These are phyloP conservation scores for Drosophila sucinea DNA, from an alignment of 1,140 invertebrate species.

Conservation along the genomic window DNA sequence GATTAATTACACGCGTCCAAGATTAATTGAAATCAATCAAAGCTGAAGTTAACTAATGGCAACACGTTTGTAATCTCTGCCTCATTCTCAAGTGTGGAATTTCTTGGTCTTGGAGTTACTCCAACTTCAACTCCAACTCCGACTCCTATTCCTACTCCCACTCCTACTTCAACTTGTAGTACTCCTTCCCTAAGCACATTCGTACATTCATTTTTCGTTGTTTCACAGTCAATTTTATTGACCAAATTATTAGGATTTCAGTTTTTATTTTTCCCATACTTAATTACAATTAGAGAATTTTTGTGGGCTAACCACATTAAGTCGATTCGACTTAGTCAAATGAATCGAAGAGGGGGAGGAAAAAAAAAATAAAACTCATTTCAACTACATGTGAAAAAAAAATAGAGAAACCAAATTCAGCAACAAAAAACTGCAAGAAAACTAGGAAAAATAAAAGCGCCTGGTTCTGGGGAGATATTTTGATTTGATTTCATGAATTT, in stretches of 20 bases:
- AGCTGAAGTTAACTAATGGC: constrained; percentile 83
- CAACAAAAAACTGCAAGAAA: too few species aligned
- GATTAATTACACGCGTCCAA: constrained; percentile 83
- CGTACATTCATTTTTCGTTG: constrained; percentile 17
- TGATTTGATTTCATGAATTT: too few species aligned
- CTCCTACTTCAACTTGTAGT: too few species aligned
- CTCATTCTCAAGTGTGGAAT: constrained; percentile 53
- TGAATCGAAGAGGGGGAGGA: neutral
- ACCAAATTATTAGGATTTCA: constrained; percentile 49
- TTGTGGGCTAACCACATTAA: constrained; percentile 53
- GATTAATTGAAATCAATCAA: constrained; percentile 83
- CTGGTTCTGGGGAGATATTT: too few species aligned
- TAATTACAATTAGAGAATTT: constrained; percentile 72
- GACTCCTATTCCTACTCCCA: too few species aligned
- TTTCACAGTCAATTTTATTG: constrained; percentile 59
- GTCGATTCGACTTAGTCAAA: constrained; percentile 28
- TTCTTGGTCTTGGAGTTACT: constrained; percentile 32
- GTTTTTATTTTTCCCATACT: constrained; percentile 62
- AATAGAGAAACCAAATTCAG: too few species aligned
- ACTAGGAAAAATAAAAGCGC: too few species aligned
- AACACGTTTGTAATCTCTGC: constrained; percentile 81
- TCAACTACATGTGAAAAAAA: too few species aligned
- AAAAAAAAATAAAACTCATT: too few species aligned
- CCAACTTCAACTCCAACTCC: constrained; percentile 13
- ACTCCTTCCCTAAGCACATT: constrained; percentile 19